phyloP scores from a whole-genome alignment of 2,888 invertebrate species.

The Salpingus planirostris region DNA sequence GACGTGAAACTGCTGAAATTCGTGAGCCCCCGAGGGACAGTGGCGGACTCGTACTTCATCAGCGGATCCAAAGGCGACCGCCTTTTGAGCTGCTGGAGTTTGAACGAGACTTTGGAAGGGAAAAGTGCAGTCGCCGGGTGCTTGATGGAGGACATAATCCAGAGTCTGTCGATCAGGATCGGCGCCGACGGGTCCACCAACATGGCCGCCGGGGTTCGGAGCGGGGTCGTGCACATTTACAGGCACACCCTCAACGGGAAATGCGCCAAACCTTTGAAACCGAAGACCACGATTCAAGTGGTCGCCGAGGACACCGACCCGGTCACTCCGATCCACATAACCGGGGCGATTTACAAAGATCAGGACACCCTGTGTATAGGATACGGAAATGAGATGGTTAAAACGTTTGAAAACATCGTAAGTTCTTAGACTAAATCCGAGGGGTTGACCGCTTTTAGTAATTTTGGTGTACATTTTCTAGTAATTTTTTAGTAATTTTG shows the following conservation, averaged over 20 bases:
- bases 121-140: conserved; percentile 50
- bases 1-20: conserved; percentile 45
- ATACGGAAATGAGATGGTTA: conserved; percentile 49
- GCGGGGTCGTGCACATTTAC: conserved; percentile 73
- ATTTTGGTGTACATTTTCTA: too few relatives aligned
- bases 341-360: conserved; percentile 40
- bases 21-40: conserved; percentile 26
- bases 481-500: too few relatives aligned
- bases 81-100: conserved; percentile 44
- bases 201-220: conserved; percentile 54
- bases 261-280: conserved; percentile 54
- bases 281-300: conserved; percentile 52
- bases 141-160: conserved; percentile 61
- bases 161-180: conserved; percentile 44
- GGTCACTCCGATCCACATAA: conserved; percentile 48
- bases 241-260: conserved; percentile 64
- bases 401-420: conserved; percentile 49
- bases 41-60: conserved; percentile 38
- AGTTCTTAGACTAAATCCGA: background rate
- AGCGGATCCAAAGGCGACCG: conserved; percentile 44
- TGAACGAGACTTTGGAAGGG: conserved; percentile 40
- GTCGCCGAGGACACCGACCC: conserved; percentile 46
- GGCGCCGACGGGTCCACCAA: conserved; percentile 45
- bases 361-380: conserved; percentile 45
- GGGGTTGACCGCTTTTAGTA: too few relatives aligned